Base-by-base conservation (phyloP, 2,113 vertebrate genomes). In the Martes martes region DNA sequence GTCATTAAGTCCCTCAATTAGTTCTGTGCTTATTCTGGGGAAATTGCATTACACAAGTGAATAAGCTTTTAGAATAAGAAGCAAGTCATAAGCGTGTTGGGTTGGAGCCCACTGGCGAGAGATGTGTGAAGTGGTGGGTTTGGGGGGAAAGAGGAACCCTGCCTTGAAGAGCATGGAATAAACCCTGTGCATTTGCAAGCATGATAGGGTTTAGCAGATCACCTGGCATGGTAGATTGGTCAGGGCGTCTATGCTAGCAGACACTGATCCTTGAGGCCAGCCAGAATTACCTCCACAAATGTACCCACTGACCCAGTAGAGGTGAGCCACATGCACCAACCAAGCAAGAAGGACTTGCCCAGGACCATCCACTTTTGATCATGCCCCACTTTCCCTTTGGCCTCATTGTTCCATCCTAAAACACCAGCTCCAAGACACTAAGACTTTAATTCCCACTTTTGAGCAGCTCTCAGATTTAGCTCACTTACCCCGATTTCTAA, bases 1-100 rank as follows among this genome's bases (percentile, higher is more conserved):
- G 71, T 71, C 47, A 91, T 69, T 89, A 96, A 52, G 7, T 74
- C 95, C 85, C 28, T 85, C 78, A 92, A 8, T 97, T 88, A 96
- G 63, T 26, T 84, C 45, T 92, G 36, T 81, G 92, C 65, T 97
- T 96, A 86, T 96, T 79, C 88, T 91, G 45, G 18, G 82, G 85
- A 98, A 94, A 94, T 79, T 94, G 11, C 42, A 50, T 92, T 88
- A 80, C 15, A 50, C 31, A 91, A 92, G 39, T 91, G 86, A 96
- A n/a, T 81, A 94, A 94, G 45, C 9, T 88, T 95, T 96, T 69
- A 82, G 42, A 94, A 73, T 93, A 92, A 47, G 42, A 96, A 97
- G n/a, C 23, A 93, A 86, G n/a, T 92, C 80, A 55, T 80, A 96
- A 63, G 57, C 18, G 16, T 55, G 50, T 61, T 94, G 18, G 16